phyloP scores from a whole-genome alignment of 2,113 vertebrate genomes.

The Melanotaenia duboulayi region DNA sequence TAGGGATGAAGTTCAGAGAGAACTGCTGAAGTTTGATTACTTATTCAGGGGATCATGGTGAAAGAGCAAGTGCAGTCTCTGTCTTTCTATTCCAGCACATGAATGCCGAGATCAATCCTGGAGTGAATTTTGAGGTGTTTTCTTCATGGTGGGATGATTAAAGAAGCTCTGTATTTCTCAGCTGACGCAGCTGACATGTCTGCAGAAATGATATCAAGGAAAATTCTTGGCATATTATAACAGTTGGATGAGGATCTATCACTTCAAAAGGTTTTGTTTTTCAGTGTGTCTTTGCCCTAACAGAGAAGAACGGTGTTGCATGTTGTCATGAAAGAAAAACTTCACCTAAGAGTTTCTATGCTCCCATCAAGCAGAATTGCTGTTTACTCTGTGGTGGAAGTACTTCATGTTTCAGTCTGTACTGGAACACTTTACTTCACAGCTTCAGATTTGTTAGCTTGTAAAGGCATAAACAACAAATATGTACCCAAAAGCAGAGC shows the following conservation, averaged over 20 bases:
- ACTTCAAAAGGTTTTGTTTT: neutral
- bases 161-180: conserved; percentile 17
- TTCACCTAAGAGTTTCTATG: neutral
- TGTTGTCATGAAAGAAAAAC: neutral
- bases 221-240: conserved; percentile 14
- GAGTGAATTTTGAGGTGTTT: conserved; percentile 34
- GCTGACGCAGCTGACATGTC: conserved; percentile 3
- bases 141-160: conserved; percentile 40
- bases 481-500: no score
- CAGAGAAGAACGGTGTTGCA: neutral
- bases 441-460: no score
- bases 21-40: conserved; percentile 30
- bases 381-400: neutral
- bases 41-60: conserved; percentile 39
- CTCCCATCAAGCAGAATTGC: neutral
- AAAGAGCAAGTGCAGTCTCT: conserved; percentile 11
- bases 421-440: no score
- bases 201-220: conserved; percentile 2
- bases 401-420: neutral
- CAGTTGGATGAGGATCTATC: neutral
- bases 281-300: neutral
- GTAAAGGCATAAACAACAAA: no score
- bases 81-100: conserved; percentile 24
- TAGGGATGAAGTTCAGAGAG: conserved; percentile 8
- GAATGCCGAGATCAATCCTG: conserved; percentile 27